Percentiles rank a stretch among this genome's conserved stretches.
These are phyloP conservation scores for Rhodeus uyekii DNA, from an alignment of 2,797 vertebrate species.

Conservation along the genomic window DNA sequence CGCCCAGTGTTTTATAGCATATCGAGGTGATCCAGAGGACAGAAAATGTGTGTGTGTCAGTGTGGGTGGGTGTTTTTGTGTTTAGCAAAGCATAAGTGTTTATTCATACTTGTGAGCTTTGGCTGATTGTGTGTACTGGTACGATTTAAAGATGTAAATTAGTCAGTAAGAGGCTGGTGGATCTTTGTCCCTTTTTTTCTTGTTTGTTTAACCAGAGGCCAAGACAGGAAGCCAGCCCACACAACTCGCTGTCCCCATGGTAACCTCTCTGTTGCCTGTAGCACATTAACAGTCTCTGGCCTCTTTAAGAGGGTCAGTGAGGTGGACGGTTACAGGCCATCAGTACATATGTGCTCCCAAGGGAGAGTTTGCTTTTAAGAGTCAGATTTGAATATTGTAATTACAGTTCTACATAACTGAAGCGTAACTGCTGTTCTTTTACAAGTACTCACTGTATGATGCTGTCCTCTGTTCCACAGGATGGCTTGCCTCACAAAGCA, in stretches of 20 bases:
- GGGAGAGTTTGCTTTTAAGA: constrained; percentile 9
- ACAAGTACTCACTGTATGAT: constrained; percentile 54
- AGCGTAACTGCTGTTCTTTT: neutral
- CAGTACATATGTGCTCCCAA: constrained; percentile 43
- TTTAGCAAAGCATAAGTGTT: constrained; percentile 16
- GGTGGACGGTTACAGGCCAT: constrained; percentile 50
- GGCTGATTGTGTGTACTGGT: constrained; percentile 31
- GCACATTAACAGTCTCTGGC: constrained; percentile 70
- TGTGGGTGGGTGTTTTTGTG: neutral
- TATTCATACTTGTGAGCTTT: constrained; percentile 18
- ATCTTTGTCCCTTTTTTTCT: constrained; percentile 62
- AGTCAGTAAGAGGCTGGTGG: constrained; percentile 75
- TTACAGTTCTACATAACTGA: neutral
- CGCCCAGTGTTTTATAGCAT: neutral
- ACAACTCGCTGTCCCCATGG: constrained; percentile 76
- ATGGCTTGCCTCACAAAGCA: constrained; percentile 69
- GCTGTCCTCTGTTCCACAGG: constrained; percentile 69
- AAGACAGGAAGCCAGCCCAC: constrained; percentile 81
- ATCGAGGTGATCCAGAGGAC: constrained; percentile 20
- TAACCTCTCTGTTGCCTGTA: constrained; percentile 76
- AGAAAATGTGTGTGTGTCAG: neutral
- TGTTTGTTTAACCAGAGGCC: constrained; percentile 85
- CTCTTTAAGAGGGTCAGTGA: constrained; percentile 62
- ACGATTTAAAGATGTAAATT: constrained; percentile 80
- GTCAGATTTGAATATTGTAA: constrained; percentile 32